These are phyloP conservation scores for Drosophila miranda DNA, from an alignment of 1,140 invertebrate species.

Conservation along the genomic window DNA sequence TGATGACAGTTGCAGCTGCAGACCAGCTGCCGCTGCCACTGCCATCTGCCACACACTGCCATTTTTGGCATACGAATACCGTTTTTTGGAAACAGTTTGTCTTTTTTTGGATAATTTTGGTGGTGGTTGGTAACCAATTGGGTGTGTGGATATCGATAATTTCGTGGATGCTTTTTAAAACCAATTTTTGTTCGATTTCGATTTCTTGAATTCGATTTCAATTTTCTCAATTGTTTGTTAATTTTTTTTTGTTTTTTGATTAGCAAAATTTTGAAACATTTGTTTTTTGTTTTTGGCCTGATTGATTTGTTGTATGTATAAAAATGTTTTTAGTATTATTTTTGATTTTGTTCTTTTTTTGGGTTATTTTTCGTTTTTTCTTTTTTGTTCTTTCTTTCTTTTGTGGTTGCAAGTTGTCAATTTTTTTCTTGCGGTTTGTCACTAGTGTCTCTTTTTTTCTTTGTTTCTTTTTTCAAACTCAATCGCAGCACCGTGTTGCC, in stretches of 20 bases:
- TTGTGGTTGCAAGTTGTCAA: slow-evolving; percentile 48
- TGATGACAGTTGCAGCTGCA: slow-evolving; percentile 17
- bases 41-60: slow-evolving; percentile 3
- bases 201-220: slow-evolving; percentile 3
- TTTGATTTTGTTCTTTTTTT: slow-evolving; percentile 47
- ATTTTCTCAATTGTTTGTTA: slow-evolving; percentile 23
- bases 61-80: no score
- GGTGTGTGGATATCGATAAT: slow-evolving; percentile 35
- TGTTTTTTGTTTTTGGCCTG: slow-evolving; percentile 79
- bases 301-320: slow-evolving; percentile 81
- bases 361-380: slow-evolving; percentile 48
- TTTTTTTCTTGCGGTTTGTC: slow-evolving; percentile 71
- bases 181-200: slow-evolving; percentile 43
- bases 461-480: slow-evolving; percentile 82
- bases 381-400: slow-evolving; percentile 44
- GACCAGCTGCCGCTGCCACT: slow-evolving; percentile 10
- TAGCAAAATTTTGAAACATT: slow-evolving; percentile 82
- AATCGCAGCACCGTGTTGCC: slow-evolving; percentile 75
- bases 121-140: not conserved
- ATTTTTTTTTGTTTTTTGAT: slow-evolving; percentile 33
- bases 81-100: slow-evolving; percentile 14
- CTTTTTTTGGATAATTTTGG: slow-evolving; percentile 14
- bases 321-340: slow-evolving; percentile 65
- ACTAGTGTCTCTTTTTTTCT: slow-evolving; percentile 82
- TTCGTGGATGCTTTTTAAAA: slow-evolving; percentile 50